Evolutionary conservation across 2,888 invertebrate species (phyloP), one percentile per base, ranked within the genome.

Genomic region (Thecophora atra): DNA sequence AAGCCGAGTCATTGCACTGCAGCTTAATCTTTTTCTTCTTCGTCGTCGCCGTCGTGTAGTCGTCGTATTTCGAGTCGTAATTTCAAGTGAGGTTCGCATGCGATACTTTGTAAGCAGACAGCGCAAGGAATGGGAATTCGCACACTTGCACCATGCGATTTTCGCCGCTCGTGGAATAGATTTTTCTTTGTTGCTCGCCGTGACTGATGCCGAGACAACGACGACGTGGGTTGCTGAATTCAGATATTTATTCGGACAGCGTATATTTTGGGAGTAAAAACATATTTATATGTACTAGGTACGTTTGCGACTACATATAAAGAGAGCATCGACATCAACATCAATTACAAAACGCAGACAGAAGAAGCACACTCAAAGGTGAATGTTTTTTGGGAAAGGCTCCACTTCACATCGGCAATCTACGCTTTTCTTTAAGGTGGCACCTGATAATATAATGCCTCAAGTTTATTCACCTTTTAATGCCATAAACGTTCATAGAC

Each of bases 1-100:
- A 44, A 44, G 15, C 17, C 37, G 30, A 67, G 67, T 67, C 67
- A 56, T 67, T 67, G 67, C 67, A 54, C 67, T 67, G 24, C 21
- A 56, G 51, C 30, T 54, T 56, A 42, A n/a, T 26, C 47, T 64
- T 47, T 37, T 26, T 26, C 15, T 47, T 64, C 17, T 13, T 58
- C 11, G 6, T 30, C 30, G 11, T 60, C 26, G 21, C 30, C 60
- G 24, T n/a, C n/a, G n/a, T n/a, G n/a, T 60, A n/a, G 30, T 60
- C 30, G n/a, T 64, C 44, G n/a, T 64, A 24, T 64, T 24, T 28
- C 24, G 11, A 37, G 37, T 44, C 44, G 21, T 42, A 56, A 54
- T 42, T 67, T 67, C 24, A 37, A 56, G 30, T 42, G 67, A 21
- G 56, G 21, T 54, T 54, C 52, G 42, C 54, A 67, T 21, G 67